phyloP scores from a whole-genome alignment of 2,888 invertebrate species.

The Drepana falcataria region DNA sequence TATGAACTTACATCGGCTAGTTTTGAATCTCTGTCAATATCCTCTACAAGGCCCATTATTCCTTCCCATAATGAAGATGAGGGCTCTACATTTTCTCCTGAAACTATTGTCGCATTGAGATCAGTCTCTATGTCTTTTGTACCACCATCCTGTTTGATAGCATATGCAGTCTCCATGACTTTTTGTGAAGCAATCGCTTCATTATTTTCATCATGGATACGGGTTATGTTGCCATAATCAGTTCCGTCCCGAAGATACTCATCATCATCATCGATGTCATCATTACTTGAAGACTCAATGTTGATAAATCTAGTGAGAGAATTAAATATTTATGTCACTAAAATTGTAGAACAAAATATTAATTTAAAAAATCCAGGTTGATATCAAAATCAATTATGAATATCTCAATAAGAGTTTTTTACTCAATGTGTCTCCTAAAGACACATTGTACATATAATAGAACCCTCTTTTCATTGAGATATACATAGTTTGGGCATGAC shows the following conservation, averaged over 20 bases:
- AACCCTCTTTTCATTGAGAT: too few species aligned
- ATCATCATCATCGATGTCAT: constrained; percentile 77
- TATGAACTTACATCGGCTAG: constrained; percentile 49
- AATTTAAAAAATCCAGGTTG: too few species aligned
- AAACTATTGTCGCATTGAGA: constrained; percentile 63
- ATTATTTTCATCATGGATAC: constrained; percentile 44
- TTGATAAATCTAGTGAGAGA: constrained; percentile 76
- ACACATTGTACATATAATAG: too few species aligned
- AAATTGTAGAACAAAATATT: too few species aligned
- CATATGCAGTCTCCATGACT: constrained; percentile 49
- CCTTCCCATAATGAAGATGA: constrained; percentile 65
- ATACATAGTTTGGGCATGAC: too few species aligned
- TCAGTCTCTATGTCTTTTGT: constrained; percentile 45
- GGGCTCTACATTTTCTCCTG: constrained; percentile 48
- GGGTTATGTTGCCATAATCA: constrained; percentile 66
- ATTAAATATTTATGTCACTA: neutral
- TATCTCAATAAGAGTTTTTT: too few species aligned
- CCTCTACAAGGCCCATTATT: constrained; percentile 63
- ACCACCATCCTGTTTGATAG: constrained; percentile 42
- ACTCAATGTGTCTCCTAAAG: too few species aligned
- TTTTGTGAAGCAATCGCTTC: constrained; percentile 34
- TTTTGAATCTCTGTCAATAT: constrained; percentile 54
- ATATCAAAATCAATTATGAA: too few species aligned
- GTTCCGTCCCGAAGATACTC: constrained; percentile 68
- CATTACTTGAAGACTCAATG: constrained; percentile 83